Base-by-base conservation (phyloP, 2,888 invertebrate species). In the Drosophila koepferae region DNA sequence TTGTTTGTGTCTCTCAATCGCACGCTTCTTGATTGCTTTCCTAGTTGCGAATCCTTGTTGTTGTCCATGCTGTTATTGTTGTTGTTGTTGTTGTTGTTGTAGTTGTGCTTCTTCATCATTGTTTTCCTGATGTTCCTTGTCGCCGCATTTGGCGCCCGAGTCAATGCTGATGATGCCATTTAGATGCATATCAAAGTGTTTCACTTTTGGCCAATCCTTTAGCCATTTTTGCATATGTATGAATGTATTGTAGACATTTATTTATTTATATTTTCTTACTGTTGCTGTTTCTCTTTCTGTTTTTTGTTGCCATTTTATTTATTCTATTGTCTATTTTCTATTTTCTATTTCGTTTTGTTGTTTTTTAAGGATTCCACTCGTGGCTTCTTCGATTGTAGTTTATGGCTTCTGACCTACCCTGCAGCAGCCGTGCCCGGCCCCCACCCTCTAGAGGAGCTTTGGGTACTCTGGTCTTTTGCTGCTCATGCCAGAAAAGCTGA, bases 151-250 rank as follows among this genome's bases (percentile, higher is more conserved):
- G 80, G 80, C 67, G 62, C 49, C 70, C 46, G 18, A 63, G 71
- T 71, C 82, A 72, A 88, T 86, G 89, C 86, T 84, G 84, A 84
- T 84, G 84, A 88, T 88, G 84, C 86, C 84, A 84, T 88, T 88
- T 88, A 88, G 84, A 84, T 84, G 83, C 84, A 84, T 84, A 88
- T 84, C 88, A 82, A 88, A 88, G 83, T 77, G 79, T 83, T 88
- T 88, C 81, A 86, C 83, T 84, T 87, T 88, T 81, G 89, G 71
- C 83, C 89, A 84, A 84, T 88, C 89, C 80, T 83, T 79, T 88
- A 74, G 86, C 81, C 70, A 77, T 80, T 88, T 86, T 81, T 88
- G 83, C 84, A 88, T 86, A 78, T 74, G 67, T 85, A 51, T 69
- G 43, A 14, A 44, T 38, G 43, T 44, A 49, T 64, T 59, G 8